Evolutionary conservation across 2,888 invertebrate species (phyloP).

Genomic region (Dynastes grantii): DNA sequence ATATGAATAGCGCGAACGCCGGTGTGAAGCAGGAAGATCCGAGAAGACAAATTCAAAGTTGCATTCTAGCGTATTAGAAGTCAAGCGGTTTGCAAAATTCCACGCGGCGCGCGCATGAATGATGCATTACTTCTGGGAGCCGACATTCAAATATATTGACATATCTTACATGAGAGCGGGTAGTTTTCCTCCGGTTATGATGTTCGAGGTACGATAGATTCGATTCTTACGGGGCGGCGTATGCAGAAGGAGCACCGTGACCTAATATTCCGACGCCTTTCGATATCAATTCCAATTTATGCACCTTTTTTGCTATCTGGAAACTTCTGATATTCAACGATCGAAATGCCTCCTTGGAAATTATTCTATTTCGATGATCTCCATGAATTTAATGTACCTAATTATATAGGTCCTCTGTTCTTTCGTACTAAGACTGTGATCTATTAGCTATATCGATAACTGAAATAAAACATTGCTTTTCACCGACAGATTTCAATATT

Average conservation of each 20-base stretch:
- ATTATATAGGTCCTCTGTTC: too few relatives aligned
- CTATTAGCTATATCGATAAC: too few relatives aligned
- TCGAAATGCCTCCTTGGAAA: background rate
- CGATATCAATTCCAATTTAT: constrained; percentile 21
- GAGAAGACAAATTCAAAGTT: constrained; percentile 50
- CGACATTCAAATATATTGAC: constrained; percentile 52
- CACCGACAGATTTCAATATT: too few relatives aligned
- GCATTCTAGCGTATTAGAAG: constrained; percentile 48
- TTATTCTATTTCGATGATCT: background rate
- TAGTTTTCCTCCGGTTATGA: constrained; percentile 32
- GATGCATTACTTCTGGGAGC: constrained; percentile 52
- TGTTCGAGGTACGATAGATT: constrained; percentile 5
- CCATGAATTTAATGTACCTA: background rate
- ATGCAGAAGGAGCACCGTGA: constrained; percentile 7
- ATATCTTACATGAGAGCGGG: constrained; percentile 48
- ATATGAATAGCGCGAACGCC: background rate
- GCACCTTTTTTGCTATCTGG: background rate
- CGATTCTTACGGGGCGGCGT: constrained; percentile 3
- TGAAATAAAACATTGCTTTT: too few relatives aligned
- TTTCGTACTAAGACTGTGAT: too few relatives aligned
- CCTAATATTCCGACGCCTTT: constrained; percentile 24
- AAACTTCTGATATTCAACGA: background rate
- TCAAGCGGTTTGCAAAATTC: constrained; percentile 49
- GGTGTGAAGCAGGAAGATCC: constrained; percentile 36
- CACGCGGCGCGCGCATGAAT: constrained; percentile 46